Base-by-base conservation (phyloP, 2,888 invertebrate genomes). In the Zaprionus obscuricornis region DNA sequence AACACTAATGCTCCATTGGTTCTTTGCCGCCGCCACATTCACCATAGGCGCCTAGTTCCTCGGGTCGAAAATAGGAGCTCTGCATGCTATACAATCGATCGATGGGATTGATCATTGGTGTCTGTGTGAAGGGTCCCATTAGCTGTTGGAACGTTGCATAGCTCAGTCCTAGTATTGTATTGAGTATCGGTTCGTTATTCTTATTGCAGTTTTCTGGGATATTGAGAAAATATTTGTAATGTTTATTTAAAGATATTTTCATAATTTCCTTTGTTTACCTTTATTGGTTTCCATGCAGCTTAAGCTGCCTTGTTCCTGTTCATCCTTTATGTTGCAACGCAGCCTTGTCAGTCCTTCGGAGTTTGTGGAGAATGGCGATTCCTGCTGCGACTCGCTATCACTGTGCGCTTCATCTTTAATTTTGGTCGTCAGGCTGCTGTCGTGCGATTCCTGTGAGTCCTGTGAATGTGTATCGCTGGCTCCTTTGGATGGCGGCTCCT, bases 21-120 rank as follows among this genome's bases (percentile, higher is more conserved):
- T 88, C 88, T 63, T 88, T 88, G 49, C 76, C 76, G 46, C 76
- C 82, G 10, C 71, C 76, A 37, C 85, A 89, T 16, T 89, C 89
- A 2, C 85, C 78, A 22, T 87, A 90, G 46, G 83, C 64, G n/a
- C 83, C 86, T 42, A 90, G 63, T 54, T 92, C 92, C 59, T 93
- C 92, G 18, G 91, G 92, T 68, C 93, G 92, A 88, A 93, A 93
- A 78, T 93, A 93, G 8, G 93, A 93, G 75, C 91, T 93, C 82
- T 93, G 93, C 93, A 93, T 93, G 55, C 93, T 93, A 81, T 93
- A 93, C 10, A 93, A 87, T 31, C 93, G 91, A 89, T 93, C 93
- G 62, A 93, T 93, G 6, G 93, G 93, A 87, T 93, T 93, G 45
- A 92, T 89, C 77, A 91, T 91, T 17, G 91, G 88, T 18, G 81